phyloP scores from a whole-genome alignment of 2,113 vertebrate genomes.

The Oxyura jamaicensis region DNA sequence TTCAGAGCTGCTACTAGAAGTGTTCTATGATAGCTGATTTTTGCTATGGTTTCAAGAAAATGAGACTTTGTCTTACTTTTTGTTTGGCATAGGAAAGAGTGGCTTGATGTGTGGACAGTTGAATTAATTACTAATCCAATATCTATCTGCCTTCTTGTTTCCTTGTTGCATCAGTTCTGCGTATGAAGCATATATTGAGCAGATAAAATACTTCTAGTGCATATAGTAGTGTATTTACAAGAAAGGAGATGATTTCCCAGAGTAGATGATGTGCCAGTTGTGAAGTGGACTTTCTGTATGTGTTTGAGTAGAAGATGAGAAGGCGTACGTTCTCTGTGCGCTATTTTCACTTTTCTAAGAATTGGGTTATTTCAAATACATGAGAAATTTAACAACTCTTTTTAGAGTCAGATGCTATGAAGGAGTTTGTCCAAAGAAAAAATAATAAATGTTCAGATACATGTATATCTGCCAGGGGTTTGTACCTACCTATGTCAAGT shows the following conservation, averaged over 20 bases:
- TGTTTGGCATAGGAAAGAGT: neutral
- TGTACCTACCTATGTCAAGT: neutral
- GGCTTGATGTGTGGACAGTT: neutral
- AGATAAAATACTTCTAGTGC: neutral
- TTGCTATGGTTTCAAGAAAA: neutral
- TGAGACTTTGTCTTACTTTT: neutral
- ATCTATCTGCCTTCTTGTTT: neutral
- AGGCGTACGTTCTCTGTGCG: accelerated
- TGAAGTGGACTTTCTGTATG: neutral
- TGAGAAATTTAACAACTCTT: slow-evolving; percentile 45
- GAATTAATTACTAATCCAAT: neutral
- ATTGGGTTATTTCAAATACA: neutral
- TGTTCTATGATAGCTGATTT: neutral
- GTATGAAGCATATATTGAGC: neutral
- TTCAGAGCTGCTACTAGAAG: neutral
- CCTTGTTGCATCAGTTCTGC: neutral
- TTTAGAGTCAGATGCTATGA: neutral
- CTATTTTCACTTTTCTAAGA: neutral
- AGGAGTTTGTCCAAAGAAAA: neutral
- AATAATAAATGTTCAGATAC: no score
- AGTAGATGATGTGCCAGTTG: neutral
- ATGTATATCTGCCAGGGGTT: neutral
- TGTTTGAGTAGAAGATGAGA: neutral
- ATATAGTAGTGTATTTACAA: neutral
- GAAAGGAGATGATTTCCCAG: neutral